These are phyloP conservation scores for Prinia subflava DNA, from an alignment of 2,113 vertebrate species.

Conservation along the genomic window DNA sequence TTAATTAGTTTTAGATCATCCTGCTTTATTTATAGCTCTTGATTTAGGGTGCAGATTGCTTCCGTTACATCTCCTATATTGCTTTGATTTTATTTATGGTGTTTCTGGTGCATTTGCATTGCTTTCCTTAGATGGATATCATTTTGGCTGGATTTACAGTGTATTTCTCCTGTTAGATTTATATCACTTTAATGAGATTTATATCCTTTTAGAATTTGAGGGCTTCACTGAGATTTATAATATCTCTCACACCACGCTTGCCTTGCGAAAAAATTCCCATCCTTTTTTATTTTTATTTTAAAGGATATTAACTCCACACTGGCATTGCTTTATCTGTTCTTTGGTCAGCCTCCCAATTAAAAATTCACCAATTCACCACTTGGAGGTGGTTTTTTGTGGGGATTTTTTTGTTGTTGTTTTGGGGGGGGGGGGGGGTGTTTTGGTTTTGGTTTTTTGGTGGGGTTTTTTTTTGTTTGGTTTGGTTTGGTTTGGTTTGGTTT, in stretches of 20 bases:
- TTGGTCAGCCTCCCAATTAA: neutral
- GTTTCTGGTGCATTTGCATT: conserved; percentile 49
- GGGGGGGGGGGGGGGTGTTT: no score
- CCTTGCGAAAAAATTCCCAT: neutral
- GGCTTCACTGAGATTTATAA: conserved; percentile 56
- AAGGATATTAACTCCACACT: neutral
- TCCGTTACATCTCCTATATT: neutral
- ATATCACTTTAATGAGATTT: conserved; percentile 74
- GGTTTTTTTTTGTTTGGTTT: no score
- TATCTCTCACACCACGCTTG: neutral
- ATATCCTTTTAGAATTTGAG: conserved; percentile 45
- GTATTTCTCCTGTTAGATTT: conserved; percentile 52
- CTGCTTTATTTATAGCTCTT: neutral
- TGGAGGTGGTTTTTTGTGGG: neutral
- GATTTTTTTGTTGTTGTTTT: neutral
- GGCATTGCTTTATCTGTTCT: neutral
- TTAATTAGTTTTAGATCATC: conserved; percentile 39
- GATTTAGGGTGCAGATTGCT: conserved; percentile 31
- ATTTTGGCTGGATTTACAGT: conserved; percentile 64
- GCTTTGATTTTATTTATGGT: conserved; percentile 58
- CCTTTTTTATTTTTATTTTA: neutral
- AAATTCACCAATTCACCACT: neutral
- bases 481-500: no score
- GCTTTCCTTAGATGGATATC: conserved; percentile 58
- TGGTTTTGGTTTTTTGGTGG: no score